Percentiles rank a stretch among this genome's conserved stretches.
These are phyloP conservation scores for Stegana nigrithorax DNA, from an alignment of 2,888 invertebrate species.

Conservation along the genomic window DNA sequence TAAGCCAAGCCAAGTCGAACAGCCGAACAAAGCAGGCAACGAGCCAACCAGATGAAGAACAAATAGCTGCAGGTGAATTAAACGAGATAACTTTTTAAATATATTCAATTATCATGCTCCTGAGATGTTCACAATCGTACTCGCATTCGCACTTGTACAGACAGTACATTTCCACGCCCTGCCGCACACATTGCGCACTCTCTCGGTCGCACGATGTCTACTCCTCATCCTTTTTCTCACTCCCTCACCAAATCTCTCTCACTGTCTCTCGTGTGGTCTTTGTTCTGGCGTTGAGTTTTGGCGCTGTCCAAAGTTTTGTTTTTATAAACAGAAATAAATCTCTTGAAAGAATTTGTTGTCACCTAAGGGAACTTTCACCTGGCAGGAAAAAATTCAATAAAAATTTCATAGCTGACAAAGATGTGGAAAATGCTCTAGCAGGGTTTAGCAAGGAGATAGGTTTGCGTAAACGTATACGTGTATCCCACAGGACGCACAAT, in stretches of 20 bases:
- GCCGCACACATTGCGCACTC: too few relatives aligned
- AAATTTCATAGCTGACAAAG: constrained; percentile 5
- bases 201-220: too few relatives aligned
- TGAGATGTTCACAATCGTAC: constrained; percentile 15
- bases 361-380: constrained; percentile 9
- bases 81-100: constrained; percentile 53
- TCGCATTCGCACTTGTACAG: too few relatives aligned
- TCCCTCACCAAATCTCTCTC: not conserved
- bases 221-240: not conserved
- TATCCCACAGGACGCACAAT: too few relatives aligned
- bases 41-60: not conserved
- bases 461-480: not conserved
- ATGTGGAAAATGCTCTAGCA: not conserved
- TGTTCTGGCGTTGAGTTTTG: not conserved
- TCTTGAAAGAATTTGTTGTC: constrained; percentile 39
- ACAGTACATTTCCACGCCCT: too few relatives aligned
- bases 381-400: not conserved
- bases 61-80: constrained; percentile 24
- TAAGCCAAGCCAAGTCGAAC: not conserved
- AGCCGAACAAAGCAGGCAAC: not conserved
- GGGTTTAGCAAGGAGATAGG: not conserved
- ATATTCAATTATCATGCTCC: constrained; percentile 45
- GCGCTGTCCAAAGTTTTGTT: constrained; percentile 22
- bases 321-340: constrained; percentile 11
- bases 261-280: not conserved